A percentile compares a stretch with the other conserved stretches of the same genome.
Evolutionary conservation across 2,113 vertebrate genomes (phyloP).

Genomic region (Menidia beryllina): DNA sequence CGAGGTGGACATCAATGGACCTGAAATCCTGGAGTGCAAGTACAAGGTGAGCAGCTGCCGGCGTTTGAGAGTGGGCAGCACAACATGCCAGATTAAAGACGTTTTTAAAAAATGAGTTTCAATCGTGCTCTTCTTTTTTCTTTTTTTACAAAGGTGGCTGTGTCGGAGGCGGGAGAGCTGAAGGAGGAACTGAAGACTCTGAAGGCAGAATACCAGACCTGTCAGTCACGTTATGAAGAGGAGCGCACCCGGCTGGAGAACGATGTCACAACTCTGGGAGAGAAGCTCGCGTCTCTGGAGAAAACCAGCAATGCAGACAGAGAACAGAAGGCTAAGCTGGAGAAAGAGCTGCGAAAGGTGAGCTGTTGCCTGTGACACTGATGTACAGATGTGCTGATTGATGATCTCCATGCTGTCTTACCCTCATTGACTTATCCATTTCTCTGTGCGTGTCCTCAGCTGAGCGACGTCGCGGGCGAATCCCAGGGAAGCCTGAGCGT

Average conservation of each 20-base stretch:
- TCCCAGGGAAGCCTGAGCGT: slow-evolving; percentile 93
- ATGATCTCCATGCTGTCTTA: background rate
- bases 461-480: slow-evolving; percentile 92
- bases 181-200: slow-evolving; percentile 93
- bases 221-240: slow-evolving; percentile 88
- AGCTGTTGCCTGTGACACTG: background rate
- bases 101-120: background rate
- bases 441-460: slow-evolving; percentile 33
- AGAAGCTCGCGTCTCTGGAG: slow-evolving; percentile 89
- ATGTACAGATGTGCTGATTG: background rate
- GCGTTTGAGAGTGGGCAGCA: rapidly evolving
- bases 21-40: slow-evolving; percentile 97
- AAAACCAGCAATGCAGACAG: slow-evolving; percentile 85
- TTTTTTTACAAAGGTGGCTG: slow-evolving; percentile 82
- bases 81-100: background rate
- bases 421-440: rapidly evolving
- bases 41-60: slow-evolving; percentile 83
- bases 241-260: slow-evolving; percentile 88
- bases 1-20: slow-evolving; percentile 97
- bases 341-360: slow-evolving; percentile 94
- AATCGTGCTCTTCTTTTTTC: background rate
- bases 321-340: slow-evolving; percentile 86
- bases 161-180: slow-evolving; percentile 92
- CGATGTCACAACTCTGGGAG: slow-evolving; percentile 86
- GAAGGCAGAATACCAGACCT: slow-evolving; percentile 87